These are phyloP conservation scores for Nephrotoma appendiculata DNA, from an alignment of 2,888 invertebrate species.

Conservation along the genomic window DNA sequence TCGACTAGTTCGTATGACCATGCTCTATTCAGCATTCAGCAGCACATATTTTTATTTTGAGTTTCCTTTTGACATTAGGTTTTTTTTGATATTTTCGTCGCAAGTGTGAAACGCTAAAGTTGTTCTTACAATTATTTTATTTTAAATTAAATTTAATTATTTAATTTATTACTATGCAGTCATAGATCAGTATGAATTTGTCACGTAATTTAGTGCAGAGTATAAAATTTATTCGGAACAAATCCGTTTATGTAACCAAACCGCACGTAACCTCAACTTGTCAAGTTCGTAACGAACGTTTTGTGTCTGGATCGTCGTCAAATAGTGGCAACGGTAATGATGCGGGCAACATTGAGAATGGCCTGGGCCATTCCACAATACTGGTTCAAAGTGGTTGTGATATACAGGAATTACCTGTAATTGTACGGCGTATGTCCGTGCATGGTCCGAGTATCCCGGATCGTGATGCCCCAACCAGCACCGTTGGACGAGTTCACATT, in stretches of 20 bases:
- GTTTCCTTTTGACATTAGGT: background rate
- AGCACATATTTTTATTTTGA: background rate
- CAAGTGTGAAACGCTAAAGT: background rate
- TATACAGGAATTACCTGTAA: slow-evolving; percentile 51
- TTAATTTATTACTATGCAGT: background rate
- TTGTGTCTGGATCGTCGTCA: background rate
- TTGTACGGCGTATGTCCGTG: slow-evolving; percentile 37
- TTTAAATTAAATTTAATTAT: background rate
- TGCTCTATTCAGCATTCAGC: too few relatives aligned
- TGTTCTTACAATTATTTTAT: background rate
- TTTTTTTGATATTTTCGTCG: background rate
- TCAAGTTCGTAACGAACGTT: background rate
- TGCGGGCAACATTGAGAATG: slow-evolving; percentile 4
- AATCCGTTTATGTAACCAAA: background rate
- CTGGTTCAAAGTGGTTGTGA: slow-evolving; percentile 50
- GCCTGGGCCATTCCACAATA: slow-evolving; percentile 33
- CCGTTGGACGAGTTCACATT: background rate
- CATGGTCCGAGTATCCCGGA: background rate
- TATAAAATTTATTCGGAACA: background rate
- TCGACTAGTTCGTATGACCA: background rate
- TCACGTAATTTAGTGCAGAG: background rate
- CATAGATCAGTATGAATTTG: background rate
- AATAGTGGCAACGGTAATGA: background rate
- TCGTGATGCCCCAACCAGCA: background rate
- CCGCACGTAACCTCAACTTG: background rate